Evolutionary conservation across 2,113 vertebrate species (phyloP).

Genomic region (Numida meleagris): DNA sequence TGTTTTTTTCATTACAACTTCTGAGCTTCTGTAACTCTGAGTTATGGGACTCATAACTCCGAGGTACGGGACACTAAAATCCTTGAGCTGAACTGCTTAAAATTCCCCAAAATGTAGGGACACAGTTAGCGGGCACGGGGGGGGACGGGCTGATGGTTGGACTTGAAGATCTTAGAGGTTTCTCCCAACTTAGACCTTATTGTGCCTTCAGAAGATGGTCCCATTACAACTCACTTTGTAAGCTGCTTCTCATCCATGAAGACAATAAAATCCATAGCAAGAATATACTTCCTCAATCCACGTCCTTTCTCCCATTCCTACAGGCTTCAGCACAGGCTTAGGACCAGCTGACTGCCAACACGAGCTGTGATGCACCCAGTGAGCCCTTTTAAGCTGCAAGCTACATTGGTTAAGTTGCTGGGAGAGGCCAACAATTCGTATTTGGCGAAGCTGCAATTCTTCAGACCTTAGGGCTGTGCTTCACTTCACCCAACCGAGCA

Average conservation of each 20-base stretch:
- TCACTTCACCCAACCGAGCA: fast-evolving
- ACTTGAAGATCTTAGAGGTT: no score
- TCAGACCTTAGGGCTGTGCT: background rate
- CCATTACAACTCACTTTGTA: background rate
- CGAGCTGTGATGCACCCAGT: fast-evolving
- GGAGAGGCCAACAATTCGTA: background rate
- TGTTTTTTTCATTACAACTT: background rate
- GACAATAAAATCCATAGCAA: background rate
- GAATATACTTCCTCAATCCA: background rate
- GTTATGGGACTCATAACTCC: background rate
- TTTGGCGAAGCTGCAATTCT: background rate
- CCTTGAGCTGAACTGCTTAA: background rate
- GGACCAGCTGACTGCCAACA: background rate
- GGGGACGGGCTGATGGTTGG: no score
- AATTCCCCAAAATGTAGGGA: background rate
- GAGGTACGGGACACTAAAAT: background rate
- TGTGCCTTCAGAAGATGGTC: background rate
- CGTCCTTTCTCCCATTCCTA: background rate
- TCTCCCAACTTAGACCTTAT: no score
- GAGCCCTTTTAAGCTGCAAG: background rate
- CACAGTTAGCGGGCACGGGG: no score
- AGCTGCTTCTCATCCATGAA: fast-evolving
- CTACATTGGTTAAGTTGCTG: no score
- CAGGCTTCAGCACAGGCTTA: background rate
- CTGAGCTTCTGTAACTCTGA: background rate